These are phyloP conservation scores for Littorina saxatilis DNA, from an alignment of 1,140 invertebrate species.

Conservation along the genomic window DNA sequence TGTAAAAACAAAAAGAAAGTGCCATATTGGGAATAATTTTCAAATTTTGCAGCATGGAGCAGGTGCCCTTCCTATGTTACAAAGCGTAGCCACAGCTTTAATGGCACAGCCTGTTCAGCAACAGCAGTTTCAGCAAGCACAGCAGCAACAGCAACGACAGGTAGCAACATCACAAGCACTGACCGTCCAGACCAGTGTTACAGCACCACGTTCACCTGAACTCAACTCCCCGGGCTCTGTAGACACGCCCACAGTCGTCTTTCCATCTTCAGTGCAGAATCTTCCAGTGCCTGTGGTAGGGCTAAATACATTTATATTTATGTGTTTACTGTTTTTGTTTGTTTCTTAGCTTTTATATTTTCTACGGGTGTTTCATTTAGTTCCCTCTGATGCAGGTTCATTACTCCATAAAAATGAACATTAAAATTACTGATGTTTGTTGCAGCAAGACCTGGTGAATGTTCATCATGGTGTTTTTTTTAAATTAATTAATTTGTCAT, in stretches of 20 bases:
- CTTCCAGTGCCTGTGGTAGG: constrained; percentile 29
- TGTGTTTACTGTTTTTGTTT: not conserved
- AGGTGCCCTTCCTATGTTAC: constrained; percentile 29
- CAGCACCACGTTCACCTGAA: constrained; percentile 5
- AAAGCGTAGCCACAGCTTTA: constrained; percentile 9
- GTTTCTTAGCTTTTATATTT: no score
- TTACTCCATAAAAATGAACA: no score
- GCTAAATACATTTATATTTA: no score
- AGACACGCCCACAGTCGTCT: constrained; percentile 2
- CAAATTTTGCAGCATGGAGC: constrained; percentile 36
- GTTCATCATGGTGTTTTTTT: no score
- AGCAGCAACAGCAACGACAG: constrained; percentile 39
- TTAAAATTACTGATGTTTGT: no score
- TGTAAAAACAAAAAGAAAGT: no score
- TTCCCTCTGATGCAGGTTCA: no score
- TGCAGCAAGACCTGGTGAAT: no score
- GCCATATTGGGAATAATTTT: no score
- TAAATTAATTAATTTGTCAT: no score
- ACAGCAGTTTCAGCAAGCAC: constrained; percentile 42
- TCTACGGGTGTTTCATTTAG: no score
- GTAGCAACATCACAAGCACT: constrained; percentile 17
- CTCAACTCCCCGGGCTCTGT: constrained; percentile 3
- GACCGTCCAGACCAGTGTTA: constrained; percentile 20
- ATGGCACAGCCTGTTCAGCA: constrained; percentile 48
- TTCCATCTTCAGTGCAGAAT: not conserved